phyloP scores from a whole-genome alignment of 2,797 vertebrate species.

The Phoxinus dragarum region DNA sequence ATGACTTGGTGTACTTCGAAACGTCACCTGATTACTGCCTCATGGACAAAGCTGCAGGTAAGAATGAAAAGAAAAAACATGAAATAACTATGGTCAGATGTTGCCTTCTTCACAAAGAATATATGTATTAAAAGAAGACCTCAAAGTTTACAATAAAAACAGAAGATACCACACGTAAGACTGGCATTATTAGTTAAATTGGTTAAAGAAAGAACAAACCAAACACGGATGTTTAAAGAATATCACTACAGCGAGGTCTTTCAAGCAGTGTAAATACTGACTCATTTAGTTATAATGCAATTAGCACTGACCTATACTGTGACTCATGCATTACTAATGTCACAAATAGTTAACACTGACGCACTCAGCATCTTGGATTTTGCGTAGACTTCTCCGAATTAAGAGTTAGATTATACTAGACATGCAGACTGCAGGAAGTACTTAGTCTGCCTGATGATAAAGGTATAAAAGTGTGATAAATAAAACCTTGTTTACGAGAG shows the following conservation, averaged over 20 bases:
- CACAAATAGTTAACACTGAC: slow-evolving; percentile 5
- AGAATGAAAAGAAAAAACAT: neutral
- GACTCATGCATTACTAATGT: slow-evolving; percentile 13
- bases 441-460: neutral
- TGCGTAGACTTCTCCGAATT: neutral
- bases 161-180: neutral
- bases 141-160: no score
- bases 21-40: slow-evolving; percentile 98
- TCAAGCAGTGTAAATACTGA: slow-evolving; percentile 4
- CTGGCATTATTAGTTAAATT: neutral
- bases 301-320: neutral
- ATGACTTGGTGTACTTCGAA: slow-evolving; percentile 98
- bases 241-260: neutral
- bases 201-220: neutral
- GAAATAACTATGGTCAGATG: neutral
- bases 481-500: slow-evolving; percentile 7
- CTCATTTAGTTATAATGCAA: neutral
- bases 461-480: neutral
- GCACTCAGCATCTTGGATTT: neutral
- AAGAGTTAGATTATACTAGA: slow-evolving; percentile 5
- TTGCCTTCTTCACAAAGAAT: neutral
- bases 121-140: neutral
- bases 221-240: neutral
- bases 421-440: neutral
- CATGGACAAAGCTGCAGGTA: slow-evolving; percentile 96